These are phyloP conservation scores for Percopsis omiscomaycus DNA, from an alignment of 2,797 vertebrate species.

Conservation along the genomic window DNA sequence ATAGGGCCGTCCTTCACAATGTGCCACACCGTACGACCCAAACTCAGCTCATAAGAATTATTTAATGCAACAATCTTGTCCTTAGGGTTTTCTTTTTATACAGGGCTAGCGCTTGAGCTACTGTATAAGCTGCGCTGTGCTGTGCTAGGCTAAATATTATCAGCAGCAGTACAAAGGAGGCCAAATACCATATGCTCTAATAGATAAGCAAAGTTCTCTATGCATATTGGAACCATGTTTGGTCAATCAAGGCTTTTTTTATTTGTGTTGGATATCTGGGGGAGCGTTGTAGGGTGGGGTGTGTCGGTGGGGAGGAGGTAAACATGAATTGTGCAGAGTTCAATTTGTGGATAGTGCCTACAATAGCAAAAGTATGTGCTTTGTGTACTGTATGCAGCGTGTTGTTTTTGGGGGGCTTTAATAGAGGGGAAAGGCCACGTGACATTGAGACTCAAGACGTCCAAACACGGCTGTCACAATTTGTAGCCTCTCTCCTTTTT, in stretches of 20 bases:
- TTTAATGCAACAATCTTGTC: too few relatives aligned
- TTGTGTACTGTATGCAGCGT: slow-evolving; percentile 15
- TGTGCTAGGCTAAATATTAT: slow-evolving; percentile 31
- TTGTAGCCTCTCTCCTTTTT: not conserved
- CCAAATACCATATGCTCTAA: slow-evolving; percentile 28
- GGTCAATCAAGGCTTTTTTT: not conserved
- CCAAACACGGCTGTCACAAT: slow-evolving; percentile 7
- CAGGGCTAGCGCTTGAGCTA: too few relatives aligned
- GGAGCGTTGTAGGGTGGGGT: not conserved
- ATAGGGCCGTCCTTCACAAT: too few relatives aligned
- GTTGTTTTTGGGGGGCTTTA: not conserved
- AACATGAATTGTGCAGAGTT: not conserved
- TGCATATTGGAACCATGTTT: slow-evolving; percentile 24
- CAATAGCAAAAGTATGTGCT: slow-evolving; percentile 14
- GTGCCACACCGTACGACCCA: too few relatives aligned
- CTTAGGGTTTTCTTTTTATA: too few relatives aligned
- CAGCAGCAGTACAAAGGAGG: slow-evolving; percentile 66
- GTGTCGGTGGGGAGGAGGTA: not conserved
- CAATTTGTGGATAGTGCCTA: too few relatives aligned
- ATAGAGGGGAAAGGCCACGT: slow-evolving; percentile 23
- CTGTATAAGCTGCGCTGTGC: not conserved
- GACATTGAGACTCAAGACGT: slow-evolving; percentile 38
- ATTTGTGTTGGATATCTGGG: slow-evolving; percentile 14
- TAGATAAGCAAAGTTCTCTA: slow-evolving; percentile 25
- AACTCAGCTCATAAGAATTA: too few relatives aligned